Base-by-base conservation (phyloP, 2,888 invertebrate species). In the Trichogramma evanescens region DNA sequence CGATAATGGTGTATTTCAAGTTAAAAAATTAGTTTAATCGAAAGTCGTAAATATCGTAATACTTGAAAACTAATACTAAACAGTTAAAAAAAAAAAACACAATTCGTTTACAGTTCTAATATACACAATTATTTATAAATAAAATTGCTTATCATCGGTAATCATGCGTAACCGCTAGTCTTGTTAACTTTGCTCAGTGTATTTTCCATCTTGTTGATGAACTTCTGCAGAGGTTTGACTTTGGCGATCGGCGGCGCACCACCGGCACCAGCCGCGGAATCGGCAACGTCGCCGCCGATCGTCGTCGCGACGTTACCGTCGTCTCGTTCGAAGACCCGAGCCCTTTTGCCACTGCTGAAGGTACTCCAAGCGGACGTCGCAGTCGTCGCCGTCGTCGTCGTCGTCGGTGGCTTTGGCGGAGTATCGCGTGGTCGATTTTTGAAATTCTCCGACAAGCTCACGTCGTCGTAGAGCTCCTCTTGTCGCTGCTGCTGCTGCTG, bases 391-490 rank as follows among this genome's bases (percentile, higher is more conserved):
- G 70, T 69, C 1, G 63, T 39, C n/a, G 41, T 63, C 45, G 10
- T 54, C 2, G 62, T 48, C 2, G 57, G 43, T 3, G 8, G 6
- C n/a, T 26, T 13, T 1, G 56, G 50, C 1, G 58, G 26, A 3
- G 56, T 52, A 13, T 72, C 68, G 5, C 69, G 68, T 39, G 67
- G 70, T 5, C 68, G 68, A 4, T 69, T 66, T 4, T 68, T 72
- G 54, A 73, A 74, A 38, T 50, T 61, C 6, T 74, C 71, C 0
- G 66, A 68, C 1, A 72, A 65, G 6, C 73, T 65, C 4, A 77
- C 67, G 48, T 77, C 77, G 64, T 77, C 76, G 61, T 77, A 77
- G 4, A 74, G 53, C 45, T 71, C 68, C 6, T 76, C 72, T 7
- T 65, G 60, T 40, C 55, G 39, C 6, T 65, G 60, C 39, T 56